A percentile compares a stretch with the other conserved stretches of the same genome.
These are phyloP conservation scores for Climacteris rufus DNA, from an alignment of 2,113 vertebrate genomes.

Conservation along the genomic window DNA sequence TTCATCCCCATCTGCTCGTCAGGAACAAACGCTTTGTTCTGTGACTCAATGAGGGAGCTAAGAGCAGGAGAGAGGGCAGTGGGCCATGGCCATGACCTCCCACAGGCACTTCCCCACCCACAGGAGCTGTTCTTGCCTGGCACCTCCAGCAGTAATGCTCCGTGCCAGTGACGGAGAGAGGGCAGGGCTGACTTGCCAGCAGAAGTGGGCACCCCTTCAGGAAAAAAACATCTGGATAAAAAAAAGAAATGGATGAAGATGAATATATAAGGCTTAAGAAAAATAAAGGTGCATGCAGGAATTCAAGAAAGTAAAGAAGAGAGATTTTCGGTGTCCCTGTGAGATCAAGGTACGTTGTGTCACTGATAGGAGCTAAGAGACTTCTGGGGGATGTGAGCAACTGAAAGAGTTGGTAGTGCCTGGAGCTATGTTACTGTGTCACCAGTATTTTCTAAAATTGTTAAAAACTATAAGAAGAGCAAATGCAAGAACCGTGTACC, in stretches of 20 bases:
- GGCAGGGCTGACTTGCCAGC: background rate
- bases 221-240: background rate
- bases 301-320: background rate
- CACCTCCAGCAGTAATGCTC: background rate
- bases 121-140: background rate
- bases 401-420: background rate
- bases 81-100: background rate
- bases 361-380: background rate
- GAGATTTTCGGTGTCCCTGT: background rate
- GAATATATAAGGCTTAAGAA: background rate
- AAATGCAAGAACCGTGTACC: background rate
- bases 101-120: background rate
- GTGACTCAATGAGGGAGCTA: background rate
- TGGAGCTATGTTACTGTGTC: background rate
- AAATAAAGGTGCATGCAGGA: background rate
- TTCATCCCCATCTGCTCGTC: conserved; percentile 12
- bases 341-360: fast-evolving
- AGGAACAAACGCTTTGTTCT: background rate
- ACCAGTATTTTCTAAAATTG: background rate
- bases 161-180: background rate
- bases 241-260: background rate
- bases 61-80: background rate
- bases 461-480: background rate
- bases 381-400: background rate
- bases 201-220: background rate